A percentile compares a stretch with the other conserved stretches of the same genome.
Evolutionary conservation across 2,113 vertebrate species (phyloP).

Genomic region (Pontoporia blainvillei): DNA sequence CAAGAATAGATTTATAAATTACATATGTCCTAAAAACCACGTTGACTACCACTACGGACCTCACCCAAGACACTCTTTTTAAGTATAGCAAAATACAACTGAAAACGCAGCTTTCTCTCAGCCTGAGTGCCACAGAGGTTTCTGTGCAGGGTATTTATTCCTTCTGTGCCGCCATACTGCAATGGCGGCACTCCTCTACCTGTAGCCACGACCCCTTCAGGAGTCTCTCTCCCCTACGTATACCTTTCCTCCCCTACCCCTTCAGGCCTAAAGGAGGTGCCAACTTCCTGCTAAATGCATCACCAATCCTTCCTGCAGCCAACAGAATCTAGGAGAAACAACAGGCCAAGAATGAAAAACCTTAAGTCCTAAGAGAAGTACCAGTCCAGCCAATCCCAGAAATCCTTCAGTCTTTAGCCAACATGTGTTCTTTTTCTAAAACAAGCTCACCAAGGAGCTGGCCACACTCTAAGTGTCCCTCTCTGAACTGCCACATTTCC

Average conservation of each 20-base stretch:
- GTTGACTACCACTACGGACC: neutral
- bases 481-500: neutral
- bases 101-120: neutral
- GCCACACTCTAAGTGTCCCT: neutral
- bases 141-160: no score
- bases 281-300: neutral
- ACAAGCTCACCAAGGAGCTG: neutral
- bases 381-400: neutral
- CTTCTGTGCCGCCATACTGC: accelerated
- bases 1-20: neutral
- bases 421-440: neutral
- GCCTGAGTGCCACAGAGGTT: accelerated
- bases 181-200: neutral
- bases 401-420: neutral
- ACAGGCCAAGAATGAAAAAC: neutral
- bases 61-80: neutral
- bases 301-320: neutral
- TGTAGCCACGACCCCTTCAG: neutral
- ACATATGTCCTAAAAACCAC: neutral
- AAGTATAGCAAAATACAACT: neutral
- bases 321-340: neutral
- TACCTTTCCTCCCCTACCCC: accelerated
- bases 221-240: accelerated
- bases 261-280: neutral
- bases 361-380: neutral